These are phyloP conservation scores for Synergus umbraculus DNA, from an alignment of 2,888 invertebrate species.

Conservation along the genomic window DNA sequence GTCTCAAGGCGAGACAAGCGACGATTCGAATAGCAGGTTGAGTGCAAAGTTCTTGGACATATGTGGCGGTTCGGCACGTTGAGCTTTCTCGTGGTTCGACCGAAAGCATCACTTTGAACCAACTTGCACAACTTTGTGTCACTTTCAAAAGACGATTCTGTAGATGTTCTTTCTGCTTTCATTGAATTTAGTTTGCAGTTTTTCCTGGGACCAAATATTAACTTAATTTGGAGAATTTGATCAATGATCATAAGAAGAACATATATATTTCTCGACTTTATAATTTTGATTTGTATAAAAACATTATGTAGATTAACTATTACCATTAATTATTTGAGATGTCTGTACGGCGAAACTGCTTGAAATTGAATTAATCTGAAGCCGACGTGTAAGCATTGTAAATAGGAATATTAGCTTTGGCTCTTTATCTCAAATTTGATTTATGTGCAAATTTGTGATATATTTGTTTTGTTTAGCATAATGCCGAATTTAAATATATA, in stretches of 20 bases:
- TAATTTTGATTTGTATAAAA: background rate
- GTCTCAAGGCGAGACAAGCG: conserved; percentile 42
- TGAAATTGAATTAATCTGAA: too few species aligned
- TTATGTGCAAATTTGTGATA: too few species aligned
- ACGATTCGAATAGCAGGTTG: conserved; percentile 32
- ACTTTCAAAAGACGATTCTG: conserved; percentile 43
- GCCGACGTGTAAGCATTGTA: too few species aligned
- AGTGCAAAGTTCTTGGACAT: conserved; percentile 62
- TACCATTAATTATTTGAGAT: too few species aligned
- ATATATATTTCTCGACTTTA: background rate
- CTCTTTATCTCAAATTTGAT: too few species aligned
- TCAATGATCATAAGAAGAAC: background rate
- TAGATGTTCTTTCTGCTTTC: conserved; percentile 53
- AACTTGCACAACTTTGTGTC: conserved; percentile 58
- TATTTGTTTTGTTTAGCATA: too few species aligned
- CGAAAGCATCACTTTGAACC: conserved; percentile 60
- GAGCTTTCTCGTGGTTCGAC: conserved; percentile 49
- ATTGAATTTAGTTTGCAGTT: conserved; percentile 31
- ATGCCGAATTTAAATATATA: too few species aligned
- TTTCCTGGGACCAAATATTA: background rate
- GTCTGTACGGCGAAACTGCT: too few species aligned
- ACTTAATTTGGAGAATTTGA: background rate
- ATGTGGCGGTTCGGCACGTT: conserved; percentile 53
- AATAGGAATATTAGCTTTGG: too few species aligned
- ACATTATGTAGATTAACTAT: too few species aligned